phyloP scores from a whole-genome alignment of 2,113 vertebrate species.

The Lepisosteus oculatus region DNA sequence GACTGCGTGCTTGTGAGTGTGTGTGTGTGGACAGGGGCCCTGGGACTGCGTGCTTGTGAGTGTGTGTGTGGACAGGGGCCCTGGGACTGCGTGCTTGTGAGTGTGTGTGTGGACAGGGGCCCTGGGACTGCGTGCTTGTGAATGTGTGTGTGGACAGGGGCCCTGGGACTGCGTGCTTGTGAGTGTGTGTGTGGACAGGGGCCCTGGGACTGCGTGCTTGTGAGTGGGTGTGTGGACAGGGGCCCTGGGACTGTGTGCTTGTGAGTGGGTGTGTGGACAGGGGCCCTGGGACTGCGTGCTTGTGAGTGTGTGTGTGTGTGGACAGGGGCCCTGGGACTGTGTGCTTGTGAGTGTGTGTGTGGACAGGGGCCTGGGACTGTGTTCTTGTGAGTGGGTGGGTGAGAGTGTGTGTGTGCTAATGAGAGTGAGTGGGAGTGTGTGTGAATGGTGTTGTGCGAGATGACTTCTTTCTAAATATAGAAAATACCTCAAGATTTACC shows the following conservation, averaged over 20 bases:
- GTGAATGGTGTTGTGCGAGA: conserved; percentile 42
- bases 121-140: conserved; percentile 20
- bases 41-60: conserved; percentile 4
- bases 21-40: background rate
- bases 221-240: too few species aligned
- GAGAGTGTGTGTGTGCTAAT: conserved; percentile 21
- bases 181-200: too few species aligned
- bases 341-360: too few species aligned
- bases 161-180: too few species aligned
- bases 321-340: too few species aligned
- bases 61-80: conserved; percentile 24
- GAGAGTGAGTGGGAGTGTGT: background rate
- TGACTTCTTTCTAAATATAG: conserved; percentile 58
- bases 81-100: background rate
- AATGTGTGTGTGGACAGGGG: conserved; percentile 19
- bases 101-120: conserved; percentile 9
- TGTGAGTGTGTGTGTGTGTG: conserved; percentile 27
- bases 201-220: too few species aligned
- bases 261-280: too few species aligned
- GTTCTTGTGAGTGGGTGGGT: conserved; percentile 19
- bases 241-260: too few species aligned
- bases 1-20: background rate
- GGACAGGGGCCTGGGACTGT: too few species aligned
- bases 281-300: too few species aligned
- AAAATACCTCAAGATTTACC: conserved; percentile 75